phyloP scores from a whole-genome alignment of 2,797 vertebrate genomes.

The Nyctibius grandis region DNA sequence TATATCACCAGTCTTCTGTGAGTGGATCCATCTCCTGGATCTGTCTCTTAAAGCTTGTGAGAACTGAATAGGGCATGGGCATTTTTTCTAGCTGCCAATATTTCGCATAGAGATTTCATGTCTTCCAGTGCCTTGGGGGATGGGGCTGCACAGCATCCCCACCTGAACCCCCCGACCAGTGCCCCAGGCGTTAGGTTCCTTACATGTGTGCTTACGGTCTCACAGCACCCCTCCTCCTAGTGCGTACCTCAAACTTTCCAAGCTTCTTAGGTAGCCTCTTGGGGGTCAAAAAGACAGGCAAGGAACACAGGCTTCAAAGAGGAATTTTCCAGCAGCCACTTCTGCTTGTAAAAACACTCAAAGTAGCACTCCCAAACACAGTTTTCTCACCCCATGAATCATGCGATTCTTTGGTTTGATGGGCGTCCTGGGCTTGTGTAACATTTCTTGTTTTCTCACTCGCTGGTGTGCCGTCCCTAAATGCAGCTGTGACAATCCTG shows the following conservation, averaged over 20 bases:
- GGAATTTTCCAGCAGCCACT: not conserved
- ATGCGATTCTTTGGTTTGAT: not conserved
- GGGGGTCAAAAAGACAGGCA: not conserved
- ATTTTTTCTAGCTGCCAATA: not conserved
- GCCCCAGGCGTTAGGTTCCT: not conserved
- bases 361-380: not conserved
- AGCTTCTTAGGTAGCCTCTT: not conserved
- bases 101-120: not conserved
- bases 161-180: not conserved
- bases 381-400: not conserved
- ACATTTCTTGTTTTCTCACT: not conserved
- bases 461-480: not conserved
- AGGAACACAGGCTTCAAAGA: not conserved
- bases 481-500: not conserved
- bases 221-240: not conserved
- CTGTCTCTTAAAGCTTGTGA: not conserved
- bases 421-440: not conserved
- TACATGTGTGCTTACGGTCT: fast-evolving
- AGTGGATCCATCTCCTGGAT: not conserved
- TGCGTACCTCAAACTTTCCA: not conserved
- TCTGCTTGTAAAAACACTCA: not conserved
- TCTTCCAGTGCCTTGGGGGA: not conserved
- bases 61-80: not conserved
- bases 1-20: not conserved
- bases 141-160: not conserved